Percentiles rank a stretch among this genome's conserved stretches.
phyloP scores from a whole-genome alignment of 53 echinoderm and acorn worm species.

The Holothuria scabra region DNA sequence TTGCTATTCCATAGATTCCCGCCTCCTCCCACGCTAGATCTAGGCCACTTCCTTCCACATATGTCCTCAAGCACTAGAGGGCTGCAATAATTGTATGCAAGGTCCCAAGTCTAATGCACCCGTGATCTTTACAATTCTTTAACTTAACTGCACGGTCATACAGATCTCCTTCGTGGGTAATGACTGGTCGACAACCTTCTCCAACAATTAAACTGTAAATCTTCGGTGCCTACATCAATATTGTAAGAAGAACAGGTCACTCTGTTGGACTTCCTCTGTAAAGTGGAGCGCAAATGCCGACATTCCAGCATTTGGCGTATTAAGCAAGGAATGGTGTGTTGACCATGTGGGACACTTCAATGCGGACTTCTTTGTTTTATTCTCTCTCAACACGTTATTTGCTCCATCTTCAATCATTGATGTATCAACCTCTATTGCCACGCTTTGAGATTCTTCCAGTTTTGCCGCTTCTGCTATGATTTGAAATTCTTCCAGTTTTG shows the following conservation, averaged over 20 bases:
- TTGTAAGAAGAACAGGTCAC: conserved; percentile 39
- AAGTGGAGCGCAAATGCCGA: conserved; percentile 31
- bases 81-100: no score
- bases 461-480: no score
- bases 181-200: no score
- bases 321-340: conserved; percentile 15
- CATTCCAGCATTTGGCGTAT: conserved; percentile 8
- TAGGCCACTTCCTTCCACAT: conserved; percentile 49
- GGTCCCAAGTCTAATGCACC: no score
- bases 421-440: no score
- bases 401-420: no score
- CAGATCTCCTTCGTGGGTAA: not conserved
- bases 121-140: not conserved
- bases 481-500: no score
- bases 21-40: conserved; percentile 47
- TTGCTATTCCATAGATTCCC: no score
- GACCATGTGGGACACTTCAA: conserved; percentile 24
- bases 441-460: no score
- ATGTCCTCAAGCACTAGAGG: conserved; percentile 52
- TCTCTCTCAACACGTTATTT: not conserved
- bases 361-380: not conserved
- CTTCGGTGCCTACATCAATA: conserved; percentile 32
- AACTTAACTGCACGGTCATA: conserved; percentile 10
- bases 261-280: conserved; percentile 46
- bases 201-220: not conserved